phyloP scores from a whole-genome alignment of 2,888 invertebrate genomes.

The Apamea epomidion region DNA sequence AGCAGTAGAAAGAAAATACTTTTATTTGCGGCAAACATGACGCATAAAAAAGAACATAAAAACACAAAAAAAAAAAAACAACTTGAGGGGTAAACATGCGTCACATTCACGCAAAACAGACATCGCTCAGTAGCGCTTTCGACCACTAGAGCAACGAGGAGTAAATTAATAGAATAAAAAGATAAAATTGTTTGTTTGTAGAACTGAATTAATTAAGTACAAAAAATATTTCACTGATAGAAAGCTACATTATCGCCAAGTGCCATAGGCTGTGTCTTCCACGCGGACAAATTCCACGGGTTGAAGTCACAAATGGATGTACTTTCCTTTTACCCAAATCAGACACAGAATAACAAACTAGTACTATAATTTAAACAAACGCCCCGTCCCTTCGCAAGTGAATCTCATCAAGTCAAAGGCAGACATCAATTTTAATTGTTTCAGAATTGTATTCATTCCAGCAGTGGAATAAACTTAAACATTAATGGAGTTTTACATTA shows the following conservation, averaged over 20 bases:
- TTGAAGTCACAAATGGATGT: neutral
- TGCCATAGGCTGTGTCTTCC: neutral
- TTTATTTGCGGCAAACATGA: too few relatives aligned
- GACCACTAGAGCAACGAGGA: too few relatives aligned
- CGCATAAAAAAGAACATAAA: too few relatives aligned
- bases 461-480: slow-evolving; percentile 55
- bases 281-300: neutral
- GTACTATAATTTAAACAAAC: slow-evolving; percentile 52
- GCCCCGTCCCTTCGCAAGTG: slow-evolving; percentile 30
- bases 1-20: too few relatives aligned
- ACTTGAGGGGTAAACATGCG: too few relatives aligned
- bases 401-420: slow-evolving; percentile 59
- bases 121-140: too few relatives aligned
- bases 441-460: slow-evolving; percentile 60
- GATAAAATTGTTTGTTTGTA: too few relatives aligned
- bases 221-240: neutral
- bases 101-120: too few relatives aligned
- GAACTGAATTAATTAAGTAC: neutral
- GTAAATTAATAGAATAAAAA: too few relatives aligned
- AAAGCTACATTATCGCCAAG: neutral
- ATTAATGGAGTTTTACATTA: slow-evolving; percentile 65
- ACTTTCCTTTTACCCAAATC: slow-evolving; percentile 30
- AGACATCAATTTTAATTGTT: slow-evolving; percentile 65
- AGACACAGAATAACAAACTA: slow-evolving; percentile 33
- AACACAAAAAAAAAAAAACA: too few relatives aligned